phyloP scores from a whole-genome alignment of 2,113 vertebrate genomes.

The Tychaedon coryphoeus region DNA sequence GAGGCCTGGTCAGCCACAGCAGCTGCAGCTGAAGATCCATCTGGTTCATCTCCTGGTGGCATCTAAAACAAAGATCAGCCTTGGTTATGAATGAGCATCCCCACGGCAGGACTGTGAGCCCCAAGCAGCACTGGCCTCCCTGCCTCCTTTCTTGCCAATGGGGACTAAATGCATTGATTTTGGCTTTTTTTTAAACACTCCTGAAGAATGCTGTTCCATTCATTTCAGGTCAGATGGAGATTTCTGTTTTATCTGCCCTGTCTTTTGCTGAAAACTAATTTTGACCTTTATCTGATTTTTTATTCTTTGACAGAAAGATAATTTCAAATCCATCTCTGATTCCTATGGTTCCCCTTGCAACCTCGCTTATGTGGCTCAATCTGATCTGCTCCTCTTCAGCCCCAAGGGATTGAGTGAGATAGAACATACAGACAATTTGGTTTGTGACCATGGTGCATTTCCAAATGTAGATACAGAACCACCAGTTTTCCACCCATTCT shows the following conservation, averaged over 20 bases:
- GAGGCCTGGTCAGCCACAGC: background rate
- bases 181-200: background rate
- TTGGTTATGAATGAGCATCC: background rate
- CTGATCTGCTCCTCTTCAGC: background rate
- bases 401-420: background rate
- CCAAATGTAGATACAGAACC: background rate
- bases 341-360: background rate
- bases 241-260: background rate
- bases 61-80: background rate
- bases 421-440: background rate
- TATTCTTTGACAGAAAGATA: background rate
- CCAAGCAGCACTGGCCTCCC: background rate
- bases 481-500: background rate
- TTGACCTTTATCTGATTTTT: background rate
- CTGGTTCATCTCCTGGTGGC: background rate
- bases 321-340: background rate
- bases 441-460: background rate
- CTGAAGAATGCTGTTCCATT: background rate
- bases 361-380: accelerated
- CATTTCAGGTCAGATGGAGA: background rate
- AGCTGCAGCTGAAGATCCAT: background rate
- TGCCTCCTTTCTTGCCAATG: background rate
- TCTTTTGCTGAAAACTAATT: background rate
- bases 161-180: background rate
- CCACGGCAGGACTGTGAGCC: background rate